Base-by-base conservation (phyloP, 1,140 invertebrate genomes). In the Wiebesia pumilae region DNA sequence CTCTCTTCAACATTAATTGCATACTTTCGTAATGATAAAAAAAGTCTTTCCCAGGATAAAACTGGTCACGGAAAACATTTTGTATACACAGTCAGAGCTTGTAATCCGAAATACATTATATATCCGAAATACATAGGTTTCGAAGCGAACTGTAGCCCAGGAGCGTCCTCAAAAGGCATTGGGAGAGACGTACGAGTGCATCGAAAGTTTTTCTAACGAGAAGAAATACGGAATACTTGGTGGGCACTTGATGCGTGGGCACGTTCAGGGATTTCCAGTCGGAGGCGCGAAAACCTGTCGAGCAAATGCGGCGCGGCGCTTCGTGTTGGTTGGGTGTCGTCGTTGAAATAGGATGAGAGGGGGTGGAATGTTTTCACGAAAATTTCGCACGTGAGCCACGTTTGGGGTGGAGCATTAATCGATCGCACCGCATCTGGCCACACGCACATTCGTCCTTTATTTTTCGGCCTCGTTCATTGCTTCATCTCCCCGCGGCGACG, bases 311-410 rank as follows among this genome's bases (percentile, higher is more conserved):
- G 12, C 71, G 73, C 58, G 21, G 27, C 51, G 73, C 75, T 33
- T 58, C 75, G 73, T 79, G 75, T 38, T 73, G 43, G 82, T 67
- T 58, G 40, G 10, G 3, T 19, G 43, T 47, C 43, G 43, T 4
- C 4, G 43, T 54, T 54, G 12, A 14, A 47, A 47, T 6, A 47
- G 43, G 14, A 47, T 14, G 19, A 19, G 51, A 54, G 10, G 77
- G 24, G 21, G 65, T 67, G 62, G 24, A 14, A 14, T 75, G 54
- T 87, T 83, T 87, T 79, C 80, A 79, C 73, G 80, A 82, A 82
- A 81, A 69, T 78, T 83, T 83, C 43, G 85, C 85, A 38, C 85
- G 81, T 86, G 85, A 75, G 85, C 54, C 58, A 51, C 79, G 54
- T 67, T 27, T 69, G 3, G n/a, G 24, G 6, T 24, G 24, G 43